Evolutionary conservation across 2,888 invertebrate species (phyloP), one percentile per base, ranked within the genome.

Genomic region (Agrilus mali): DNA sequence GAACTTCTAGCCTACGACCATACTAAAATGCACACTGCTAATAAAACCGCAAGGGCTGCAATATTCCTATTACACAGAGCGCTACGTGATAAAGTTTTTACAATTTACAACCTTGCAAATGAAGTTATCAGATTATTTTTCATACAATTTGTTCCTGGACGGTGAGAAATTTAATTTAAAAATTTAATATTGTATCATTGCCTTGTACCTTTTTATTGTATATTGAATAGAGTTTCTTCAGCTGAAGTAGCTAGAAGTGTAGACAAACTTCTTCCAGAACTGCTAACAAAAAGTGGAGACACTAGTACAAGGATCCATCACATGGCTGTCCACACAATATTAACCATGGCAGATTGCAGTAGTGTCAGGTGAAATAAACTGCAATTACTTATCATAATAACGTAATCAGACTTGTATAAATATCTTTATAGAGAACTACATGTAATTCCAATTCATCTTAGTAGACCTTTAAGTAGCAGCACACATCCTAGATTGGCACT

Each of bases 401-500:
- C n/a, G n/a, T 33, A 7, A 16, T 4, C 14, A 15, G n/a, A n/a
- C 36, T 14, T 20, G 7, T 6, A 20, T 4, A 27, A 15, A 38
- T 43, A 47, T 52, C 52, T 49, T 60, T 64, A 36, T 61, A 80
- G 86, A 61, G 81, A 82, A 52, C 74, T 88, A 43, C 84, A 88
- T 65, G 70, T 86, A 47, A 86, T 92, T 49, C 88, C 89, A 0
- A 82, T 84, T 45, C 84, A 88, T 60, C 67, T 89, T 43, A 87
- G 86, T 22, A 77, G 89, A 37, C 85, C 88, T 0, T 81, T 90
- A 31, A 82, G 84, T 38, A 86, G 85, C 22, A 84, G 86, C 39
- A 86, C 88, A 55, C 88, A 89, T 67, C 89, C 89, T 33, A 75
- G 90, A 27, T 67, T 90, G 47, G 90, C 90, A 0, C 74, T 89